Base-by-base conservation (phyloP, 1,140 invertebrate species). In the Zaprionus vittiger region DNA sequence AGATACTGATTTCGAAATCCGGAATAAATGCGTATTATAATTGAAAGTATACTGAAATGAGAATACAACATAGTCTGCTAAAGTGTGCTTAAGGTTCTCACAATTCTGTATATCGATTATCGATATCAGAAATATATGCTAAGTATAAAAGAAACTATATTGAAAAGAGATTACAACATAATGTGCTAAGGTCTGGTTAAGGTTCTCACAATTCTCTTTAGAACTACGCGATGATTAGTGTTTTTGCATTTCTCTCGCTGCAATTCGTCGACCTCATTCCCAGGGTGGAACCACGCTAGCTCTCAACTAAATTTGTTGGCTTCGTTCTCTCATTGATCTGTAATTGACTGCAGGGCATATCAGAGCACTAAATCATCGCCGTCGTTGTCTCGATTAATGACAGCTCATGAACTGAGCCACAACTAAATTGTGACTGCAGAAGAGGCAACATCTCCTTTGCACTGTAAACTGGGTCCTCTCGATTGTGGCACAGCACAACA, bases 361-460 rank as follows among this genome's bases (percentile, higher is more conserved):
- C 83, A 68, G 12, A 75, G 71, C 81, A 86, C 77, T 86, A 86
- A 83, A 86, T 86, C 84, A 89, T 83, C 54, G 73, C 73, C n/a
- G 34, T 44, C 15, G 55, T 44, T 78, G 84, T 89, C 83, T 73
- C 80, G 84, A 86, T 86, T 86, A 86, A 86, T 86, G 83, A 86
- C 83, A 86, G 80, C 84, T 80, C 83, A 89, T 86, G 83, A 86
- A 86, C 83, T 86, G 87, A 86, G 84, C 84, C 83, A 86, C 83
- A 89, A 89, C 84, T 89, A 86, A 86, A 83, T 86, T 86, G 83
- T 87, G 63, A 73, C 70, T 82, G 26, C 15, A 41, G 31, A 44
- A n/a, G 64, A 34, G 65, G 44, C 68, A 62, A 68, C 73, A 82
- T 87, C 83, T 57, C 37, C 20, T 26, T 37, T 34, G 54, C 54